A percentile compares a stretch with the other conserved stretches of the same genome.
These are phyloP conservation scores for Meteorus colon DNA, from an alignment of 2,888 invertebrate genomes.

Conservation along the genomic window DNA sequence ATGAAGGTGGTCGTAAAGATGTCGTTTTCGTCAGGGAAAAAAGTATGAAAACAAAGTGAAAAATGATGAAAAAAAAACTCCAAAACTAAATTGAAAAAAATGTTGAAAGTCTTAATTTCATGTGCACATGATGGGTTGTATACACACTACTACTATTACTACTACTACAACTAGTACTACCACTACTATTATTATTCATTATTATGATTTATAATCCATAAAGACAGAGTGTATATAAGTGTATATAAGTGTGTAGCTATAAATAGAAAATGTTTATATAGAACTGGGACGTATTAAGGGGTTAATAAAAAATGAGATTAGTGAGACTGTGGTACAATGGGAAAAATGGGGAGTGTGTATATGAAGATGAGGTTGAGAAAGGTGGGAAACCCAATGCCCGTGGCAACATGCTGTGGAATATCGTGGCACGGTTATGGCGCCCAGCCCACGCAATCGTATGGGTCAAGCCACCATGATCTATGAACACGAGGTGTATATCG, in stretches of 20 bases:
- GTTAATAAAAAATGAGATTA: slow-evolving; percentile 36
- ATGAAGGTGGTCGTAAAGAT: slow-evolving; percentile 24
- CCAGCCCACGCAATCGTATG: slow-evolving; percentile 69
- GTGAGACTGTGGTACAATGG: slow-evolving; percentile 27
- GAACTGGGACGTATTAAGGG: background rate
- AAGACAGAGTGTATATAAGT: slow-evolving; percentile 28
- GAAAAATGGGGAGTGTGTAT: background rate
- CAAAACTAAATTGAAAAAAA: background rate
- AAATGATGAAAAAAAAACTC: background rate
- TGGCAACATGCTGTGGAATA: slow-evolving; percentile 53
- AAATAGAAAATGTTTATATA: slow-evolving; percentile 30
- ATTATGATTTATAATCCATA: background rate
- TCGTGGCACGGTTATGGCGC: slow-evolving; percentile 45
- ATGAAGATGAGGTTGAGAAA: slow-evolving; percentile 49
- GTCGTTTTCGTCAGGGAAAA: slow-evolving; percentile 4
- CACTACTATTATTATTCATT: background rate
- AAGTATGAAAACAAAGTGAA: background rate
- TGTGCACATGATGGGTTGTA: background rate
- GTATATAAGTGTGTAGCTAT: slow-evolving; percentile 29
- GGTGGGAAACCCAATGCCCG: slow-evolving; percentile 58
- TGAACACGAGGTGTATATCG: slow-evolving; percentile 59
- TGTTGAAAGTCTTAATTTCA: slow-evolving; percentile 19
- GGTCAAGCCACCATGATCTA: slow-evolving; percentile 71
- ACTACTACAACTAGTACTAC: no score
- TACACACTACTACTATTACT: background rate